These are phyloP conservation scores for Drosophila anceps DNA, from an alignment of 2,888 invertebrate genomes.

Conservation along the genomic window DNA sequence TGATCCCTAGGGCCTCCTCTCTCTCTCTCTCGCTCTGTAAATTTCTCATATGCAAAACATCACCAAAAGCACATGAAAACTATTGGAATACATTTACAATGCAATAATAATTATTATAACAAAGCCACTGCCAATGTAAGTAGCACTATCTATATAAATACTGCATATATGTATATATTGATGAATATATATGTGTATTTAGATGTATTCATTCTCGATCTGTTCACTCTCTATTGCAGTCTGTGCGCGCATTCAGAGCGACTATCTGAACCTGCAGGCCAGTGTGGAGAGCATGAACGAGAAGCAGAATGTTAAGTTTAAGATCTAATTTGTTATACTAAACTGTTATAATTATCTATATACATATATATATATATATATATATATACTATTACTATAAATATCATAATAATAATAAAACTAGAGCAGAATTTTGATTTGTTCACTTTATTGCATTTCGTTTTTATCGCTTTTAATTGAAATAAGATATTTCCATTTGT, in stretches of 20 bases:
- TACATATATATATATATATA: not conserved
- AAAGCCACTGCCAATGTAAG: conserved; percentile 64
- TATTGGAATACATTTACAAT: conserved; percentile 46
- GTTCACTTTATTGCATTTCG: conserved; percentile 64
- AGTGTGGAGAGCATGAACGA: conserved; percentile 81
- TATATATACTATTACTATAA: not conserved
- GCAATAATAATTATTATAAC: conserved; percentile 18
- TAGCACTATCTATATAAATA: conserved; percentile 35
- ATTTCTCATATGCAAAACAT: conserved; percentile 42
- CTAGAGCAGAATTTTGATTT: conserved; percentile 36
- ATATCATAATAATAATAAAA: conserved; percentile 28
- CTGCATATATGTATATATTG: not conserved
- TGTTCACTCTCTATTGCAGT: conserved; percentile 68
- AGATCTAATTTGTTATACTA: conserved; percentile 56
- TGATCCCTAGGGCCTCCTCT: conserved; percentile 65
- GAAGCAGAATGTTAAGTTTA: conserved; percentile 79
- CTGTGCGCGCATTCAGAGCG: conserved; percentile 82
- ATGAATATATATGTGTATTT: conserved; percentile 4
- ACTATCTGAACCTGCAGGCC: conserved; percentile 78
- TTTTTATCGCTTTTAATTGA: conserved; percentile 32
- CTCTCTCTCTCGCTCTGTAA: conserved; percentile 41
- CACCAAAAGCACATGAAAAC: conserved; percentile 56
- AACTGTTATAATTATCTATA: conserved; percentile 33
- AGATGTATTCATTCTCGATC: conserved; percentile 3
- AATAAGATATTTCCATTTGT: conserved; percentile 30